Base-by-base conservation (phyloP, 2,888 invertebrate species). In the Aleiodes leptofemur region DNA sequence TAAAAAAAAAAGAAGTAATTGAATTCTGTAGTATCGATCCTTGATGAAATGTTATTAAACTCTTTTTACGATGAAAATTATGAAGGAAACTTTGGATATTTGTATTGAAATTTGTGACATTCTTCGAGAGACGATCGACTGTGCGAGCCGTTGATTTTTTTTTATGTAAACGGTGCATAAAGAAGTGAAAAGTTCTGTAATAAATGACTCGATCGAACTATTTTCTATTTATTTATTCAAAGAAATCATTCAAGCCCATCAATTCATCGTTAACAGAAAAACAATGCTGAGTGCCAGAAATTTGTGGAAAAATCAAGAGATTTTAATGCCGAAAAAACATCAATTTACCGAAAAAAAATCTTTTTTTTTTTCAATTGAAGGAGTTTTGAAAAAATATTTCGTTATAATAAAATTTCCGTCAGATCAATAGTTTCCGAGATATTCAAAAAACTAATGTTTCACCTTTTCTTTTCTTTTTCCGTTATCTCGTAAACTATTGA, bases 121-220 rank as follows among this genome's bases (percentile, higher is more conserved):
- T 51, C 61, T 74, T 56, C 78, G 80, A 81, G 80, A 78, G 74
- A 77, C 81, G 80, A 81, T 77, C 79, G 80, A 81, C 72, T 82
- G 78, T 78, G 80, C 81, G 82, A 80, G 82, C 82, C 82, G 77
- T 83, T 84, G 84, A 85, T 84, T 79, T 85, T 34, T 34, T 34
- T 6, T 6, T 84, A 85, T 85, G 82, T 84, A 84, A 23, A 83
- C 70, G 86, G 82, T 84, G 82, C 79, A 84, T 82, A 85, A 75
- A 64, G 76, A 51, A n/a, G 0, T 16, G 14, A 61, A 79, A 81
- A 77, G 76, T 80, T 73, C 83, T 84, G 81, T 83, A 86, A 84
- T 85, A 85, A 80, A 81, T 77, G 72, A 81, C 74, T 80, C 76
- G 77, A 80, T 81, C 69, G 81, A 77, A 77, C 61, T 64, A 51